Conservation (phyloP, 2,113 vertebrate genomes). For the Balaeniceps rex region DNA sequence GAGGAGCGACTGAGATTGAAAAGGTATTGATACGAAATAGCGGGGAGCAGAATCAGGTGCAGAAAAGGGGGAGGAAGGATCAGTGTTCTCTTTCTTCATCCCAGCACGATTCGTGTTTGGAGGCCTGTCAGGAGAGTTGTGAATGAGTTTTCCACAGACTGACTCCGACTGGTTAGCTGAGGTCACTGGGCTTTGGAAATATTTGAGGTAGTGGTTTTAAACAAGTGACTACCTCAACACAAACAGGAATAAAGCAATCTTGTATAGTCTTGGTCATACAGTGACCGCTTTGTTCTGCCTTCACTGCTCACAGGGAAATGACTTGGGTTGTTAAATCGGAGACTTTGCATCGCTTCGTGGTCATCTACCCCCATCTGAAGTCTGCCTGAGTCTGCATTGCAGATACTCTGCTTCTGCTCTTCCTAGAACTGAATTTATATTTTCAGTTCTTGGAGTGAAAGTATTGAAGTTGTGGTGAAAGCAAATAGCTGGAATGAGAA, state of each 20-base stretch:
- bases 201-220: constrained; percentile 36
- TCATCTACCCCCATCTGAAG: not conserved
- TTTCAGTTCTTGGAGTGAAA: not conserved
- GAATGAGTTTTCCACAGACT: not conserved
- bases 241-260: constrained; percentile 47
- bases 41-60: not conserved
- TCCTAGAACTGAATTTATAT: not conserved
- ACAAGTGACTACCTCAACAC: constrained; percentile 29
- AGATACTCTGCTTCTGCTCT: not conserved
- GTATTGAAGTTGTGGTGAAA: not conserved
- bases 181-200: constrained; percentile 28
- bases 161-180: not conserved
- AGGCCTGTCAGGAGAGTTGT: not conserved
- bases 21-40: not conserved
- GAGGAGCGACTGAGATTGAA: not conserved
- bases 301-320: not conserved
- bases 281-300: constrained; percentile 38
- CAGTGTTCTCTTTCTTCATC: not conserved
- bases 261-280: constrained; percentile 28
- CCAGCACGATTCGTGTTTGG: not conserved
- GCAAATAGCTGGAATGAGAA: not conserved
- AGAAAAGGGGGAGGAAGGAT: not conserved
- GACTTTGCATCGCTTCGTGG: not conserved
- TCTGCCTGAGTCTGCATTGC: not conserved
- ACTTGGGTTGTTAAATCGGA: not conserved